Base-by-base conservation (phyloP, 2,888 invertebrate genomes). In the Cynaeus angustus region DNA sequence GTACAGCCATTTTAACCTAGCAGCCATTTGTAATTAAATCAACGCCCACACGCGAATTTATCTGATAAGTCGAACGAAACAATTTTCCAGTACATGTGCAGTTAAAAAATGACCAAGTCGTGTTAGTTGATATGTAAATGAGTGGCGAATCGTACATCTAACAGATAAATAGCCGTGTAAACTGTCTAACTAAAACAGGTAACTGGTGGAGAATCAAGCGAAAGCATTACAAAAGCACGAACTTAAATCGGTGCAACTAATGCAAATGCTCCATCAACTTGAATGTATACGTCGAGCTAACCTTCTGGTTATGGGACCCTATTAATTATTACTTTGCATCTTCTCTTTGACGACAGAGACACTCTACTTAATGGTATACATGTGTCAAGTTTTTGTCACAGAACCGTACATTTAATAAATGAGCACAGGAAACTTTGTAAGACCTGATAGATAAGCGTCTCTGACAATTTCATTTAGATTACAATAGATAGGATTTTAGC, bases 301-400 rank as follows among this genome's bases (percentile, higher is more conserved):
- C 53, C 65, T 33, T 65, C 53, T 65, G 65, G 50, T 52, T 52
- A 52, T 62, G 62, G 68, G 48, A 75, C 73, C 68, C 71, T 72
- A 76, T 78, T 78, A 77, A 76, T 77, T 77, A 77, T 78, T 76
- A 74, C 74, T 71, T 72, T 72, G 70, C 75, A 71, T 74, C 76
- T 74, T 74, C 71, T 74, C 75, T 75, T 77, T 76, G 77, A 76
- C 68, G 74, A 73, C 75, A 59, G 46, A 61, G 65, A 72, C 72
- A 65, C 68, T 74, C 71, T 64, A 68, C 69, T 72, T 74, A 73
- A 73, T 71, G 71, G 68, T 74, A 61, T 72, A 74, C 73, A 71
- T 72, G 72, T 66, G 74, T 73, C 72, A 74, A 72, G 72, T 76
- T 76, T 76, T 76, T 76, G 76, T 61, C 53, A 71, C 64, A 67